phyloP scores from a whole-genome alignment of 1,140 invertebrate genomes.

The Diabrotica undecimpunctata region DNA sequence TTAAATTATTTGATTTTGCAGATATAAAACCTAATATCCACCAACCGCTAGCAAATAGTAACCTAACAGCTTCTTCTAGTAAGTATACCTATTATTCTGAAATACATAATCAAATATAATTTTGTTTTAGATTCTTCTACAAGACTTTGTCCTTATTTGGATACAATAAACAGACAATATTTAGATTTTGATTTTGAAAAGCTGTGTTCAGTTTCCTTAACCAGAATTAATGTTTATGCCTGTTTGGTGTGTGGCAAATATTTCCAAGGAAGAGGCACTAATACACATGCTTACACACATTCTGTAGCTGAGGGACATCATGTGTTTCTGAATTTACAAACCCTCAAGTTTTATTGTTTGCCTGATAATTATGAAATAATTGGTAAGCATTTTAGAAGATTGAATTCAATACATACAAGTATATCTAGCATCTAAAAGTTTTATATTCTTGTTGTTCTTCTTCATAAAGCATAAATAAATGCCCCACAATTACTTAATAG shows the following conservation, averaged over 20 bases:
- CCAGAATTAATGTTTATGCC: slow-evolving; percentile 99
- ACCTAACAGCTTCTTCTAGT: too few relatives aligned
- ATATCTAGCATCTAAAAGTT: too few relatives aligned
- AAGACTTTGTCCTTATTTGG: slow-evolving; percentile 83
- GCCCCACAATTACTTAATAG: too few relatives aligned
- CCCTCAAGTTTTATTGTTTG: slow-evolving; percentile 97
- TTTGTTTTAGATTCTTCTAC: background rate
- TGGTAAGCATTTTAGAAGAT: slow-evolving; percentile 56
- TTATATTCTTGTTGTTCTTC: too few relatives aligned
- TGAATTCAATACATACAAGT: background rate
- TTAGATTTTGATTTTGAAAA: slow-evolving; percentile 99
- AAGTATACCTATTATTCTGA: too few relatives aligned
- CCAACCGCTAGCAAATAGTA: background rate
- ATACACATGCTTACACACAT: slow-evolving; percentile 98
- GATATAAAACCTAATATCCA: background rate
- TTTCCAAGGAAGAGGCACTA: slow-evolving; percentile 96
- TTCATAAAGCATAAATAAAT: too few relatives aligned
- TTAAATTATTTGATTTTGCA: background rate
- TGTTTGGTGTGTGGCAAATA: slow-evolving; percentile 99
- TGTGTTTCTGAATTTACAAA: slow-evolving; percentile 96
- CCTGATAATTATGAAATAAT: slow-evolving; percentile 99
- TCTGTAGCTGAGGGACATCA: slow-evolving; percentile 96
- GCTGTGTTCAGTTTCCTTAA: slow-evolving; percentile 95
- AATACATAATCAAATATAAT: too few relatives aligned
- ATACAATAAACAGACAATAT: slow-evolving; percentile 94